These are phyloP conservation scores for Melieria omissa DNA, from an alignment of 2,888 invertebrate species.

Conservation along the genomic window DNA sequence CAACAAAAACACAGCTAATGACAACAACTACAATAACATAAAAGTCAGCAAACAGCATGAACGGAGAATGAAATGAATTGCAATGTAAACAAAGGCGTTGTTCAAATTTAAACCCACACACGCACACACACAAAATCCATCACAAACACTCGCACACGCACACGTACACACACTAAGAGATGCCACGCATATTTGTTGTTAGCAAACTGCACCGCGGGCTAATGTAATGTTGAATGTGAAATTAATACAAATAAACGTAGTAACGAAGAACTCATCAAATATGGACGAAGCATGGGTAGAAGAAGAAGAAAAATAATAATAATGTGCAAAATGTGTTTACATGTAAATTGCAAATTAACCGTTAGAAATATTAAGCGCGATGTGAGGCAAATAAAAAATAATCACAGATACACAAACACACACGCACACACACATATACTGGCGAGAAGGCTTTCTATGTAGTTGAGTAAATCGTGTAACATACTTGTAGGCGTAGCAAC, in stretches of 20 bases:
- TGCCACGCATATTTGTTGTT: neutral
- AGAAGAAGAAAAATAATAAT: neutral
- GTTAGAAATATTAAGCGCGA: neutral
- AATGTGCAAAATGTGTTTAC: conserved; percentile 9
- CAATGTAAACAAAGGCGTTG: no score
- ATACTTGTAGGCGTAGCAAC: no score
- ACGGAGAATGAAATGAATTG: no score
- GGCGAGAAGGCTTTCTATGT: neutral
- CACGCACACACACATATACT: conserved; percentile 21
- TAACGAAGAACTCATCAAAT: neutral
- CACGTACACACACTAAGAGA: conserved; percentile 14
- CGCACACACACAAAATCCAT: no score
- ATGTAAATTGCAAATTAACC: conserved; percentile 22
- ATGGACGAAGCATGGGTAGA: conserved; percentile 19
- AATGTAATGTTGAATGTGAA: no score
- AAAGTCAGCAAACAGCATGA: no score
- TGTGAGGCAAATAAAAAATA: neutral
- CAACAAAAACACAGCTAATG: no score
- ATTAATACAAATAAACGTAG: neutral
- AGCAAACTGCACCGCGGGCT: no score
- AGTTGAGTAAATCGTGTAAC: no score
- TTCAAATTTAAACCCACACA: no score
- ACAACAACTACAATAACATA: no score
- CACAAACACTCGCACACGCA: conserved; percentile 25
- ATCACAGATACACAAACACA: conserved; percentile 36